Conservation (phyloP, 1,140 invertebrate species). For the Lycorma delicatula region DNA sequence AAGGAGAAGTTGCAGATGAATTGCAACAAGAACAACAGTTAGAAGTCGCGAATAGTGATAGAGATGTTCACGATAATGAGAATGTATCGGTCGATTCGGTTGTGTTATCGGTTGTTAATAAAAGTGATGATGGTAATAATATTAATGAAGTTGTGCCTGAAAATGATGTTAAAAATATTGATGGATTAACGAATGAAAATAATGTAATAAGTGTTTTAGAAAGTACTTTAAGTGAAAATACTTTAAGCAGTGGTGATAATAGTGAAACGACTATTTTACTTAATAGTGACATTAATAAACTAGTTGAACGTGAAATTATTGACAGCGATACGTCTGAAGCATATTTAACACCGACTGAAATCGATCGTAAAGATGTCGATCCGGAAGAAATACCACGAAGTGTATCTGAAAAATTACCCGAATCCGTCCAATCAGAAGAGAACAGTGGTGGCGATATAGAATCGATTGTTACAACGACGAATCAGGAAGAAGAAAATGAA, state of each 20-base stretch:
- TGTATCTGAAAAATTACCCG: constrained; percentile 19
- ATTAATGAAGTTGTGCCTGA: not conserved
- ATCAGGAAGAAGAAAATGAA: constrained; percentile 11
- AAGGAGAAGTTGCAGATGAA: constrained; percentile 17
- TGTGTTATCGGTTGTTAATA: too few species aligned
- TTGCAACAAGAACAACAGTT: constrained; percentile 15
- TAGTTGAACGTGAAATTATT: constrained; percentile 34
- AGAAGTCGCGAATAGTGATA: not conserved
- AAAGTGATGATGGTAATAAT: constrained; percentile 8
- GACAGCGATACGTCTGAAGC: constrained; percentile 49
- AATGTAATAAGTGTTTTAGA: not conserved
- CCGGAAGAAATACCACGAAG: constrained; percentile 27
- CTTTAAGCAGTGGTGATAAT: constrained; percentile 6
- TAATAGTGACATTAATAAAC: constrained; percentile 25
- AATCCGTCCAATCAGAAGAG: constrained; percentile 24
- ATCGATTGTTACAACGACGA: constrained; percentile 31
- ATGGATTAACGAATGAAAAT: not conserved
- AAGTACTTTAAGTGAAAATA: constrained; percentile 13
- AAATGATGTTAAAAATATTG: constrained; percentile 6
- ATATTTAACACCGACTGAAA: constrained; percentile 50
- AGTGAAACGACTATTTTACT: too few species aligned
- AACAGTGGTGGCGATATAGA: constrained; percentile 37
- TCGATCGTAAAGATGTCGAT: constrained; percentile 29
- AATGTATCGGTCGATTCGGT: too few species aligned
- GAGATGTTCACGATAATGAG: too few species aligned